These are phyloP conservation scores for Gymnoscelis rufifasciata DNA, from an alignment of 2,888 invertebrate species.

Conservation along the genomic window DNA sequence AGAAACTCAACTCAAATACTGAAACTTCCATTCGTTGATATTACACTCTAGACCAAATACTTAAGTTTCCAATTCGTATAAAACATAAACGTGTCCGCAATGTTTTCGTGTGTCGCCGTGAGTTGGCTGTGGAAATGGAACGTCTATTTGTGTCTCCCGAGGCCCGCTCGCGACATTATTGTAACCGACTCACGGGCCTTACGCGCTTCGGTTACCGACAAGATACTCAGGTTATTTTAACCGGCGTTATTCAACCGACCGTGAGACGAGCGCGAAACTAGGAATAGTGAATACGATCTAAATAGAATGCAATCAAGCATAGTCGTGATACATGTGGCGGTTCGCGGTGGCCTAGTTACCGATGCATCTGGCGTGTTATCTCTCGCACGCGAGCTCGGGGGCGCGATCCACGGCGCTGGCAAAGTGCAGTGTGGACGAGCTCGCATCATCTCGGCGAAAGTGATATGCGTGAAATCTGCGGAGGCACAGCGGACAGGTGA, in stretches of 20 bases:
- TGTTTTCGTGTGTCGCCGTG: constrained; percentile 69
- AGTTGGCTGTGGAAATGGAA: constrained; percentile 72
- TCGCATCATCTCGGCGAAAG: constrained; percentile 60
- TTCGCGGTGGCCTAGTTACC: constrained; percentile 64
- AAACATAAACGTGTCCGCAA: constrained; percentile 60
- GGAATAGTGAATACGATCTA: constrained; percentile 28
- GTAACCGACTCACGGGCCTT: constrained; percentile 62
- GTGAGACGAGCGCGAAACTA: constrained; percentile 17
- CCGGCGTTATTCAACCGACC: constrained; percentile 26
- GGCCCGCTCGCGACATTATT: constrained; percentile 75
- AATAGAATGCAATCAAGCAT: constrained; percentile 50
- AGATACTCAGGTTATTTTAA: constrained; percentile 37
- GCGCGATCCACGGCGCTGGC: constrained; percentile 25
- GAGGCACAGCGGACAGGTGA: constrained; percentile 53
- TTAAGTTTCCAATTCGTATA: constrained; percentile 44
- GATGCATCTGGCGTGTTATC: constrained; percentile 65
- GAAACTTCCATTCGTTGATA: constrained; percentile 1
- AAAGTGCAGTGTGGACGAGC: constrained; percentile 52
- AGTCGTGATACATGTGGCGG: constrained; percentile 55
- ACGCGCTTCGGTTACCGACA: constrained; percentile 50
- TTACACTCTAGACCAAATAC: constrained; percentile 14
- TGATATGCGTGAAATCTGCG: constrained; percentile 64
- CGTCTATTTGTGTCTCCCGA: constrained; percentile 74
- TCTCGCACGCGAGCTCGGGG: constrained; percentile 37
- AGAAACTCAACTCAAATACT: not conserved